Conservation (phyloP, 1,140 invertebrate genomes). For the Drosophila nikananu region DNA sequence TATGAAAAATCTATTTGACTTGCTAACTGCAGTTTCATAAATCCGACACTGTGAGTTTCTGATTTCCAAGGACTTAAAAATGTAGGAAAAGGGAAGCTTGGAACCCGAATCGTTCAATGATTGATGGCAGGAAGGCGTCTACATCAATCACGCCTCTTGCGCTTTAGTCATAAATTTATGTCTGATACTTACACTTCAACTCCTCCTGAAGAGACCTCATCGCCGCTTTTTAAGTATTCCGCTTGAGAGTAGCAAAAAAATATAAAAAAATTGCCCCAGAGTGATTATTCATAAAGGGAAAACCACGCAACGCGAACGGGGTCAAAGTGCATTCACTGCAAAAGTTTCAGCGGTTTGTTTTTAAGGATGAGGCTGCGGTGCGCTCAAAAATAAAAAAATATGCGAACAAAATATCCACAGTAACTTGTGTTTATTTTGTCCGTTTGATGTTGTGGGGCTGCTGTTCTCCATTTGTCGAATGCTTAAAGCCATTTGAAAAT, state of each 20-base stretch:
- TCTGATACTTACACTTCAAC: slow-evolving; percentile 48
- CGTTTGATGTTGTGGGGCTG: slow-evolving; percentile 41
- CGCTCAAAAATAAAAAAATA: slow-evolving; percentile 9
- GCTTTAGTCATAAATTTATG: slow-evolving; percentile 63
- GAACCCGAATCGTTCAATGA: slow-evolving; percentile 45
- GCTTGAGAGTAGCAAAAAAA: slow-evolving; percentile 3
- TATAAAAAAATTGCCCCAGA: slow-evolving; percentile 5
- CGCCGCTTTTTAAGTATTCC: slow-evolving; percentile 24
- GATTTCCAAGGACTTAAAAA: not conserved
- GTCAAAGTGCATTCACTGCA: slow-evolving; percentile 67
- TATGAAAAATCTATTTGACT: not conserved
- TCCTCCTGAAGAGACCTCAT: not conserved
- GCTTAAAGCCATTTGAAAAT: slow-evolving; percentile 82
- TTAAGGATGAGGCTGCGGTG: slow-evolving; percentile 21
- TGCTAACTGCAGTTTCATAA: not conserved
- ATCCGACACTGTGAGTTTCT: not conserved
- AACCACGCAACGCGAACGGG: slow-evolving; percentile 31
- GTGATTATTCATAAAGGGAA: slow-evolving; percentile 45
- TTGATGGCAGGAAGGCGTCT: slow-evolving; percentile 51
- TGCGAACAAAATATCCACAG: slow-evolving; percentile 8
- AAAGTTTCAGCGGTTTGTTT: slow-evolving; percentile 28
- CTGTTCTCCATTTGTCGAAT: slow-evolving; percentile 44
- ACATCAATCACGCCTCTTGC: slow-evolving; percentile 56
- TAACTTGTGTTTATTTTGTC: slow-evolving; percentile 34
- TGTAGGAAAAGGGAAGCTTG: not conserved